Evolutionary conservation across 2,888 invertebrate genomes (phyloP), one percentile per base, ranked within the genome.

Genomic region (Amphimallon solstitiale): DNA sequence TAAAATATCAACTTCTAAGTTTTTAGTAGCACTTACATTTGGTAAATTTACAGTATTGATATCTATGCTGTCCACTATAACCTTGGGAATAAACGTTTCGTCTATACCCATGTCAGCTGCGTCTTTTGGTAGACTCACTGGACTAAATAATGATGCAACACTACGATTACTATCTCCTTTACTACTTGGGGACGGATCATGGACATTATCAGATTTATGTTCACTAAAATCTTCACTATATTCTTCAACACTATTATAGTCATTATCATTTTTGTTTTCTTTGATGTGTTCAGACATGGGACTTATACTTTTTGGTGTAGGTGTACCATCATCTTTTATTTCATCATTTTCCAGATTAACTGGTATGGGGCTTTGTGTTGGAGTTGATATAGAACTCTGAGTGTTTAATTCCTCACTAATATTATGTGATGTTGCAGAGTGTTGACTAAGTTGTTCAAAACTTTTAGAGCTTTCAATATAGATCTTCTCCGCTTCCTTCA

Each of bases 401-500:
- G 52, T 37, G 45, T 74, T 71, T 21, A 81, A 71, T 17, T 68
- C 67, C 35, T 81, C 79, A 7, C 78, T 78, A 61, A 82, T 71
- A 72, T 81, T 81, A 61, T 80, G 80, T 2, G 82, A 82, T 2
- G 81, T 81, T 71, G 78, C 79, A 9, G 82, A 82, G 61, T 78
- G 75, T 51, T 80, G 80, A 68, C 82, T 82, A 29, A 83, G 70
- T 71, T 83, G 82, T 68, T 83, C 82, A 69, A 83, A 83, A 66
- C 82, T 82, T 67, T 81, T 82, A 0, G 83, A 83, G 69, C 83
- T 83, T 56, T 83, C 82, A 69, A 80, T 76, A 64, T 84, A 83
- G 15, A 88, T 78, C 48, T 83, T 80, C 75, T 88, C 87, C 1
- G 87, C 87, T 74, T 88, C 87, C 68, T 83, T 84, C 71, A 88